Evolutionary conservation across 2,113 vertebrate genomes (phyloP), one percentile per base, ranked within the genome.

Genomic region (Perca flavescens): DNA sequence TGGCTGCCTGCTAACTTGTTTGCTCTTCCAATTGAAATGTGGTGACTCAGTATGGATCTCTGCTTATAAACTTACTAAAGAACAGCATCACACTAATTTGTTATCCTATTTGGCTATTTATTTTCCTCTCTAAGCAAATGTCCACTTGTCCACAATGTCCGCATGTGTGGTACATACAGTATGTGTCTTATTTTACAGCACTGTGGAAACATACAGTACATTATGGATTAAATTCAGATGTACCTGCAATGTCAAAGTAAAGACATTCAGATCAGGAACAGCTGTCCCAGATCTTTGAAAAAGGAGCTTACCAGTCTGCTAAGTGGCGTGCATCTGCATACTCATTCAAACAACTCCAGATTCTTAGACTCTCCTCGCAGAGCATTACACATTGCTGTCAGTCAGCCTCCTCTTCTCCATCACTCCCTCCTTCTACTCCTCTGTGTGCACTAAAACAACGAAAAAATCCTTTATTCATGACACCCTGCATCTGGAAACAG

Each of bases 391-490:
- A 22, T 34, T 34, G 58, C 89, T 89, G 93, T 94, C 91, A 93
- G 88, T 92, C 91, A 90, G 58, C 80, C 65, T n/a, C 77, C 71
- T 64, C 73, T 65, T 75, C 72, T 65, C 74, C 47, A 49, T 58
- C 77, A 15, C 36, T 58, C 46, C 25, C 16, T 19, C 47, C 36
- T 70, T 75, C 31, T 57, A 69, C 56, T 84, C 86, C 65, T 77
- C 85, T 78, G 67, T 79, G 82, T 67, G 67, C 74, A 62, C 68
- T 57, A 84, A 87, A 88, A 86, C 7, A 64, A 89, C 82, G 80
- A 88, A 85, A 86, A 91, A 90, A 94, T 93, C 78, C 93, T 94
- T 92, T 94, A 93, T 95, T 93, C 92, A 94, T 93, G 91, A 92
- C 75, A 80, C 60, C 72, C 75, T 19, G 86, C 87, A 89, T 90